These are phyloP conservation scores for Muschampia plurimacula DNA, from an alignment of 2,888 invertebrate species.

Conservation along the genomic window DNA sequence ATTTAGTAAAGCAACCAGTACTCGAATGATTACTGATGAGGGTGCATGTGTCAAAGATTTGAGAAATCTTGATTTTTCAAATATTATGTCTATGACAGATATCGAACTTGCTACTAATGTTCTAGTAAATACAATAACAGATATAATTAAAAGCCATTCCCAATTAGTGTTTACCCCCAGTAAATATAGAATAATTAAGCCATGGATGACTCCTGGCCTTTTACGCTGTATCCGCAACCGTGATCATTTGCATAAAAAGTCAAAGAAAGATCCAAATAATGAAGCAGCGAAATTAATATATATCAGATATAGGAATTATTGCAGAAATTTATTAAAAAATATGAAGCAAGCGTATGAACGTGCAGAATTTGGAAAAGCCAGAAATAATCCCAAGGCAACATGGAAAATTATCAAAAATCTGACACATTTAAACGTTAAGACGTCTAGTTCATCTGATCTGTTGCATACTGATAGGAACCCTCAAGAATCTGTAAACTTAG, in stretches of 20 bases:
- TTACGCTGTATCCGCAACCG: conserved; percentile 12
- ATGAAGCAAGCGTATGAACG: conserved; percentile 34
- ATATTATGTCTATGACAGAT: conserved; percentile 3
- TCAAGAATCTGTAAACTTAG: conserved; percentile 2
- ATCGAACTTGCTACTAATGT: conserved; percentile 2
- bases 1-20: background rate
- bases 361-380: conserved; percentile 15
- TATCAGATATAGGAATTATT: conserved; percentile 30
- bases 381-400: conserved; percentile 19
- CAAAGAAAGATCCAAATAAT: conserved; percentile 22
- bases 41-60: conserved; percentile 6
- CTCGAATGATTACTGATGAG: conserved; percentile 17
- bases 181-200: conserved; percentile 35
- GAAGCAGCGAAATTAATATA: background rate
- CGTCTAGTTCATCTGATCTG: background rate
- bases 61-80: conserved; percentile 1
- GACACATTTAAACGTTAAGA: conserved; percentile 1
- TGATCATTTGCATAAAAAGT: conserved; percentile 26
- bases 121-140: conserved; percentile 11
- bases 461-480: background rate
- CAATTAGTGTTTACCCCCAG: conserved; percentile 10
- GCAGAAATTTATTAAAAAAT: conserved; percentile 36
- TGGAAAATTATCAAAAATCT: conserved; percentile 33
- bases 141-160: conserved; percentile 7
- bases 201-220: conserved; percentile 39